A percentile compares a stretch with the other conserved stretches of the same genome.
Conservation (phyloP, 23 tunicate genomes). For the Diplosoma virens region DNA sequence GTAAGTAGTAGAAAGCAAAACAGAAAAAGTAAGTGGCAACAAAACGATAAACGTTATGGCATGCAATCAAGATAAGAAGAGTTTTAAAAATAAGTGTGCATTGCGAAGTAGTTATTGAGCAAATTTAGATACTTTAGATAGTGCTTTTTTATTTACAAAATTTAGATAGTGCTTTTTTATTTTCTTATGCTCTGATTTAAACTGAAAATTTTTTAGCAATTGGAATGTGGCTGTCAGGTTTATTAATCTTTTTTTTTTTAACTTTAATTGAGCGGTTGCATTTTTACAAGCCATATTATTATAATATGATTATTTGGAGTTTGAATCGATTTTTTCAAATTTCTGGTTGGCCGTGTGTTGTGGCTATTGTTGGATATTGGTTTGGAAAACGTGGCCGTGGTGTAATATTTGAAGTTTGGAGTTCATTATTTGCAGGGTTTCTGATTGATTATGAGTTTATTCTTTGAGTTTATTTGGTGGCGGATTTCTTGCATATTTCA, state of each 20-base stretch:
- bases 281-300: conserved; percentile 59
- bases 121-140: no score
- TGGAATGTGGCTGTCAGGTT: neutral
- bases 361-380: conserved; percentile 78
- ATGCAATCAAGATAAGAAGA: no score
- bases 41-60: no score
- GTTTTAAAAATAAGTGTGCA: no score
- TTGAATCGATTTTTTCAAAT: conserved; percentile 63
- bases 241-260: conserved; percentile 48
- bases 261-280: conserved; percentile 49
- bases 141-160: no score
- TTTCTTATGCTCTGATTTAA: no score
- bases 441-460: conserved; percentile 36
- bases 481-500: conserved; percentile 47
- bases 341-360: conserved; percentile 73
- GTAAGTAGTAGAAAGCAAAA: no score
- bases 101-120: no score
- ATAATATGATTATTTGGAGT: conserved; percentile 52
- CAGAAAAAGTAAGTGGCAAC: no score
- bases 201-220: no score
- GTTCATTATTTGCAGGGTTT: conserved; percentile 26
- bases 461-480: conserved; percentile 26
- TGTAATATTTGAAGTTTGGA: conserved; percentile 76
- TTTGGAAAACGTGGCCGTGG: conserved; percentile 63
- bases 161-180: no score